Percentiles rank a stretch among this genome's conserved stretches.
These are phyloP conservation scores for Falco berigora DNA, from an alignment of 2,797 vertebrate species.

Conservation along the genomic window DNA sequence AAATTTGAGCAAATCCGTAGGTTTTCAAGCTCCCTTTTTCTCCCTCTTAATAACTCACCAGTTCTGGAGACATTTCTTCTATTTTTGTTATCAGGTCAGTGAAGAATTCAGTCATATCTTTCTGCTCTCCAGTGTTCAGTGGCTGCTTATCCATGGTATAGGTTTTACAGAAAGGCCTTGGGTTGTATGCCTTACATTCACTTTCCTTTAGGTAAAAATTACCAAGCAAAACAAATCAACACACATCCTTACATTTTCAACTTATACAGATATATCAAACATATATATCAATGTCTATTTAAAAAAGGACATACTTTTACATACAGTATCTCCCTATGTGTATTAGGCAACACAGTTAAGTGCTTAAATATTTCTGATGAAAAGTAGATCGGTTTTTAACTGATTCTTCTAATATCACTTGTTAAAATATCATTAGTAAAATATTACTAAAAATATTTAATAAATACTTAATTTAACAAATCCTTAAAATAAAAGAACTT, in stretches of 20 bases:
- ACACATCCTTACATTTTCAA: not conserved
- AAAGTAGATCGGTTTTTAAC: not conserved
- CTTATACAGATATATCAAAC: not conserved
- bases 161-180: slow-evolving; percentile 96
- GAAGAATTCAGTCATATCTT: slow-evolving; percentile 99
- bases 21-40: not conserved
- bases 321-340: not conserved
- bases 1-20: not conserved
- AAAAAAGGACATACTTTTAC: not conserved
- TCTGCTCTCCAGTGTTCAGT: slow-evolving; percentile 97
- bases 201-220: slow-evolving; percentile 80
- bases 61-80: slow-evolving; percentile 97
- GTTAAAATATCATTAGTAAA: not conserved
- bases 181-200: slow-evolving; percentile 96
- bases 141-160: slow-evolving; percentile 99
- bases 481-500: not conserved
- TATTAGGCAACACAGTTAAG: not conserved
- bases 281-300: not conserved
- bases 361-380: not conserved
- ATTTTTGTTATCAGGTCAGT: slow-evolving; percentile 99
- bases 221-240: not conserved
- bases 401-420: not conserved
- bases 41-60: slow-evolving; percentile 77
- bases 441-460: not conserved
- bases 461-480: not conserved